Conservation (phyloP, 2,797 vertebrate species). For the Graptemys geographica region DNA sequence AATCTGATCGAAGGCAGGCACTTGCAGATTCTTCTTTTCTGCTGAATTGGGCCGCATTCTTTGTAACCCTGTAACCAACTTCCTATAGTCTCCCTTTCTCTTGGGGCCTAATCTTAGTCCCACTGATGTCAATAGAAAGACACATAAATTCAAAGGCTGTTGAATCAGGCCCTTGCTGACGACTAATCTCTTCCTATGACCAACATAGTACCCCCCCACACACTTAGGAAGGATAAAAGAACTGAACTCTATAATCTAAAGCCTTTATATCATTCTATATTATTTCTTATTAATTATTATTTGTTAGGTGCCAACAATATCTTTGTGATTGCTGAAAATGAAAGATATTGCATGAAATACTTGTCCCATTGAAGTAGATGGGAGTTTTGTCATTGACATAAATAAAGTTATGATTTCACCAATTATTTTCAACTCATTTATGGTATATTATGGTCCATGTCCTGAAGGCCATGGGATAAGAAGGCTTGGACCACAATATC, state of each 20-base stretch:
- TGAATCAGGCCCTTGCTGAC: background rate
- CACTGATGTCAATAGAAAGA: background rate
- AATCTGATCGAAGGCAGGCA: background rate
- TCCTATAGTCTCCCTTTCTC: background rate
- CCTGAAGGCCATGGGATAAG: background rate
- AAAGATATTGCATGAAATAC: background rate
- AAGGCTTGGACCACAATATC: background rate
- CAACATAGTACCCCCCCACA: background rate
- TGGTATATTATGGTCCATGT: background rate
- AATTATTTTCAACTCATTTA: background rate
- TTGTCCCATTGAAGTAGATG: background rate
- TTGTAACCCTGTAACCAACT: background rate
- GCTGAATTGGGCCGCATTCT: background rate
- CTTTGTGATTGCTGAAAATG: background rate
- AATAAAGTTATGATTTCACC: background rate
- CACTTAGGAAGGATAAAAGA: background rate
- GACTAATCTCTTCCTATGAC: background rate
- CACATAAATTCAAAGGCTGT: background rate
- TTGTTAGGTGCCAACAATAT: background rate
- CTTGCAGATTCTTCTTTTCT: background rate
- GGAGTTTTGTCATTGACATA: background rate
- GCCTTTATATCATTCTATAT: too few relatives aligned
- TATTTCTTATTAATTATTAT: too few relatives aligned
- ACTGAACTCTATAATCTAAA: background rate
- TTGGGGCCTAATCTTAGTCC: background rate